These are phyloP conservation scores for Lindbergichthys nudifrons DNA, from an alignment of 2,797 vertebrate genomes.

Conservation along the genomic window DNA sequence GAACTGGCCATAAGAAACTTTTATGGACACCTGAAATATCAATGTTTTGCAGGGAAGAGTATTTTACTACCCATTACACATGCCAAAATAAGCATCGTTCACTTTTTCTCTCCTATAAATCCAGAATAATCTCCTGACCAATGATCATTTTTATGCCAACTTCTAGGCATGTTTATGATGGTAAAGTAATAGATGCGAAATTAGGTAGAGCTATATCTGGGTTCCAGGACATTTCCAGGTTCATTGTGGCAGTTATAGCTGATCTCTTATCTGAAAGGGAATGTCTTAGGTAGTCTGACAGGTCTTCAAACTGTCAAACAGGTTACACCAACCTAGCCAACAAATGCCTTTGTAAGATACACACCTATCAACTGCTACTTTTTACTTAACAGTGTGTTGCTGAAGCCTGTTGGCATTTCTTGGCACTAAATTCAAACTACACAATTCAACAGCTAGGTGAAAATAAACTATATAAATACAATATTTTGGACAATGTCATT, in stretches of 20 bases:
- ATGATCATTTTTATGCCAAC: neutral
- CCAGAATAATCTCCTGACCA: conserved; percentile 2
- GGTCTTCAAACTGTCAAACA: conserved; percentile 58
- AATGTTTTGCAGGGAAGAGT: neutral
- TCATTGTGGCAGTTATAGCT: conserved; percentile 25
- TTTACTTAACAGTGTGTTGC: conserved; percentile 8
- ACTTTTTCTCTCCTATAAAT: conserved; percentile 1
- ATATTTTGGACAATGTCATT: neutral
- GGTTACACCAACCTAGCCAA: conserved; percentile 53
- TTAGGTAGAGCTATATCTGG: neutral
- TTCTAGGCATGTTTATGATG: neutral
- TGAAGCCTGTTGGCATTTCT: neutral
- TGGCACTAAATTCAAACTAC: neutral
- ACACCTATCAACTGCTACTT: conserved; percentile 34
- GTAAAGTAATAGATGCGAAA: neutral
- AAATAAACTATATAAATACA: neutral
- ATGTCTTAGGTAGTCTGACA: conserved; percentile 45
- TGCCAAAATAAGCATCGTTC: neutral
- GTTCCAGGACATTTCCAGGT: neutral
- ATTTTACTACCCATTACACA: neutral
- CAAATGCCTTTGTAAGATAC: neutral
- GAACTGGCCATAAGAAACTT: conserved; percentile 3
- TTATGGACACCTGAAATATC: conserved; percentile 1
- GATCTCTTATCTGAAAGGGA: conserved; percentile 14
- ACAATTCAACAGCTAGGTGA: neutral